Conservation (phyloP, 1,140 invertebrate species). For the Drosophila pachea region DNA sequence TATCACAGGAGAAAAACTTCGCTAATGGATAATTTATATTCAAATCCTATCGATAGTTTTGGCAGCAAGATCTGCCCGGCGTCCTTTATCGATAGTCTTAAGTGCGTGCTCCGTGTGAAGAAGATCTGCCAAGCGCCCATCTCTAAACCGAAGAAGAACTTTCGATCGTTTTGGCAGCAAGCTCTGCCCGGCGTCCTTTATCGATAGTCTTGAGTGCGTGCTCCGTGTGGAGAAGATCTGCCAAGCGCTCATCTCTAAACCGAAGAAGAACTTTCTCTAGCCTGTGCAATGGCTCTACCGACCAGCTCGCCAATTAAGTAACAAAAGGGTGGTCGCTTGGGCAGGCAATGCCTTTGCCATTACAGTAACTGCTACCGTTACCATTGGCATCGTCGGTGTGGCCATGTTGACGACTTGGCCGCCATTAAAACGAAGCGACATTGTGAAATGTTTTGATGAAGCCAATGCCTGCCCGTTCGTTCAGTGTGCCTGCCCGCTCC, state of each 20-base stretch:
- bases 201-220: background rate
- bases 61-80: too few species aligned
- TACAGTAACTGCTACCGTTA: background rate
- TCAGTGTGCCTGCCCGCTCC: background rate
- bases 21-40: too few species aligned
- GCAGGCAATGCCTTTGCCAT: slow-evolving; percentile 11
- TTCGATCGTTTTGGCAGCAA: too few species aligned
- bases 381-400: slow-evolving; percentile 9
- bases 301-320: slow-evolving; percentile 69
- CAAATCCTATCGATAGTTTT: too few species aligned
- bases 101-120: background rate
- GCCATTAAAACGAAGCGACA: slow-evolving; percentile 68
- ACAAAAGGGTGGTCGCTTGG: slow-evolving; percentile 54
- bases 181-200: too few species aligned
- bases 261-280: slow-evolving; percentile 30
- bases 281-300: slow-evolving; percentile 47
- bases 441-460: slow-evolving; percentile 69
- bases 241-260: background rate
- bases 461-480: slow-evolving; percentile 34
- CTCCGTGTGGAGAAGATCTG: too few species aligned
- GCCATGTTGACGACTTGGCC: slow-evolving; percentile 39
- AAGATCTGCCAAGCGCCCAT: background rate
- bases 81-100: too few species aligned
- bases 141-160: slow-evolving; percentile 10
- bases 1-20: background rate